Base-by-base conservation (phyloP, 2,888 invertebrate species). In the Galerucella nymphaeae region DNA sequence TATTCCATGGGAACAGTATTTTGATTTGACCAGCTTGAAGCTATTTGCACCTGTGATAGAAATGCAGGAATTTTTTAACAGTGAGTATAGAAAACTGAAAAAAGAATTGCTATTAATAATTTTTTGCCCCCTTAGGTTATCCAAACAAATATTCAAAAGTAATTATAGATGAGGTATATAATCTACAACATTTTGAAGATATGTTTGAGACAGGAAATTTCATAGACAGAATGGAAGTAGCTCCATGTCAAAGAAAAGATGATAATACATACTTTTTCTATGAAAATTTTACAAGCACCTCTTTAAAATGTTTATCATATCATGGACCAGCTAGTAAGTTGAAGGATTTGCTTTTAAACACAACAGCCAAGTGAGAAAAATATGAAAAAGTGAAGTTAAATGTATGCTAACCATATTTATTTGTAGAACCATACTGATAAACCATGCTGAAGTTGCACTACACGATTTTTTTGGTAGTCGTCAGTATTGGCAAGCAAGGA, bases 31-130 rank as follows among this genome's bases (percentile, higher is more conserved):
- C 0, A 94, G 95, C 81, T 87, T 99, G 38, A 89, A 91, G 82
- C 88, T 89, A 55, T 97, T 93, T 87, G 91, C 94, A 0, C 95
- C 96, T 62, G 95, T 98, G 0, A 88, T 96, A 2, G 99, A 99
- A 88, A 91, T 96, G 86, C 87, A 93, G 71, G 93, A 97, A 79
- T 93, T 94, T 84, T 87, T 97, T 67, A 84, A 89, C 82, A 91
- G 93, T 91, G 86, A 76, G 78, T 78, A 23, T 38, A 20, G 38
- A 55, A 55, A n/a, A 53, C 6, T 38, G 13, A 23, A 23, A 53
- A n/a, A 55, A 41, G 18, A 20, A 58, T 13, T 16, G 20, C 30
- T n/a, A 11, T n/a, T 10, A 13, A 20, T 13, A 50, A 4, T 20
- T 30, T 48, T 57, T 62, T 64, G 8, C 20, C 2, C 23, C 84